phyloP scores from a whole-genome alignment of 2,888 invertebrate genomes.

The Drosophila engyochracea region DNA sequence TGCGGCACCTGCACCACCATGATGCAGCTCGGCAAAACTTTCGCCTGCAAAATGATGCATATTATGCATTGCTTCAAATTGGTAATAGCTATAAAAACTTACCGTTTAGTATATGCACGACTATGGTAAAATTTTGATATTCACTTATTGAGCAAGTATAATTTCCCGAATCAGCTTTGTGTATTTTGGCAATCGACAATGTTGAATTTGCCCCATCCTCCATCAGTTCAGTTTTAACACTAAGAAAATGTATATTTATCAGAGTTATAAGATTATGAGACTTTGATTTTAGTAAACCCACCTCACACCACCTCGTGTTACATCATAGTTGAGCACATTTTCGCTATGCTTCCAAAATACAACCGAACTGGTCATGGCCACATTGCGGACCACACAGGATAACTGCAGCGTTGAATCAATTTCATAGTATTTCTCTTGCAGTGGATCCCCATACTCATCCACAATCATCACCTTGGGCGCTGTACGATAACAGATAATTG shows the following conservation, averaged over 20 bases:
- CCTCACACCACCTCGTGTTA: constrained; percentile 86
- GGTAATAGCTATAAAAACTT: constrained; percentile 51
- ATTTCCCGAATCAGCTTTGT: constrained; percentile 86
- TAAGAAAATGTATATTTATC: constrained; percentile 55
- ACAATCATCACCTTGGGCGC: constrained; percentile 87
- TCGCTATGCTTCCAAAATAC: constrained; percentile 87
- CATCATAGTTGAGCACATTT: constrained; percentile 86
- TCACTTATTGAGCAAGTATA: constrained; percentile 87
- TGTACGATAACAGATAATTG: constrained; percentile 56
- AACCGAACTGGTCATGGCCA: constrained; percentile 86
- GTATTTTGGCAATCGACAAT: constrained; percentile 86
- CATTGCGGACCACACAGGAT: constrained; percentile 87
- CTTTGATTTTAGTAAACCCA: constrained; percentile 54
- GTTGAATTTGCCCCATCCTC: constrained; percentile 86
- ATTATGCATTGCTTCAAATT: neutral
- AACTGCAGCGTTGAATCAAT: constrained; percentile 87
- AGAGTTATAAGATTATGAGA: neutral
- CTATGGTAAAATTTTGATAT: constrained; percentile 86
- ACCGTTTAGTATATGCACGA: constrained; percentile 87
- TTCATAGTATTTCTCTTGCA: constrained; percentile 87
- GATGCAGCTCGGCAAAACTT: constrained; percentile 88
- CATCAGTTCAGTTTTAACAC: constrained; percentile 87
- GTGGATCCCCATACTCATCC: constrained; percentile 86
- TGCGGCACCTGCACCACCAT: constrained; percentile 85
- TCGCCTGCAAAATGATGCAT: constrained; percentile 85